A percentile compares a stretch with the other conserved stretches of the same genome.
Evolutionary conservation across 2,113 vertebrate species (phyloP).

Genomic region (Leptobrachium ailaonicum): DNA sequence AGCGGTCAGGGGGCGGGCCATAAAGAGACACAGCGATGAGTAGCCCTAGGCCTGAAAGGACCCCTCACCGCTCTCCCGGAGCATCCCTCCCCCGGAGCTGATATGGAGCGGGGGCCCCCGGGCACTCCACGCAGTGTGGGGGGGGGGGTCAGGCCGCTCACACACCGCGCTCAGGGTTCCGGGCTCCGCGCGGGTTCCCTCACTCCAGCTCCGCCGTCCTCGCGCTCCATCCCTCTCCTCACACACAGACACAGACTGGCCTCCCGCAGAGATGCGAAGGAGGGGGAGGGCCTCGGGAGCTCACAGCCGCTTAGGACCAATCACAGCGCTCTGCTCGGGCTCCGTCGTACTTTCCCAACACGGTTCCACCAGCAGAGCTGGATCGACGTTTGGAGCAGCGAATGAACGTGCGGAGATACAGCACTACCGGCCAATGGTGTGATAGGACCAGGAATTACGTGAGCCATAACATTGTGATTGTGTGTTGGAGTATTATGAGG

Average conservation of each 20-base stretch:
- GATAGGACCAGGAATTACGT: background rate
- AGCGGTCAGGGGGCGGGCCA: background rate
- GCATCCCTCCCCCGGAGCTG: background rate
- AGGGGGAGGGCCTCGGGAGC: background rate
- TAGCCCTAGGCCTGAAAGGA: slow-evolving; percentile 2
- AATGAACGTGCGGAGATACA: background rate
- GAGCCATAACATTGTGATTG: background rate
- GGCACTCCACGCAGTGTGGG: slow-evolving; percentile 1
- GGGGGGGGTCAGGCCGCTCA: background rate
- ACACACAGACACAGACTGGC: slow-evolving; percentile 1
- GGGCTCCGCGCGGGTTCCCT: background rate
- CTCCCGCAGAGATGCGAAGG: slow-evolving; percentile 1
- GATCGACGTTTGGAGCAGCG: background rate
- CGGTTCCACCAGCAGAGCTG: background rate
- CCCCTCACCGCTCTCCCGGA: background rate
- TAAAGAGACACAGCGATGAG: background rate
- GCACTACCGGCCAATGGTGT: background rate
- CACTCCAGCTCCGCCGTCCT: background rate
- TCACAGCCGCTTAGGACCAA: background rate
- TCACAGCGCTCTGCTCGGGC: background rate
- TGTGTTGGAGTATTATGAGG: background rate
- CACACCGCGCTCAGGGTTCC: slow-evolving; percentile 13
- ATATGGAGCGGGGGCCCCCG: background rate
- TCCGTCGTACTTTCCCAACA: background rate
- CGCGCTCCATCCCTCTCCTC: slow-evolving; percentile 34